A percentile compares a stretch with the other conserved stretches of the same genome.
Evolutionary conservation across 2,888 invertebrate genomes (phyloP).

Genomic region (Synanthedon tipuliformis): DNA sequence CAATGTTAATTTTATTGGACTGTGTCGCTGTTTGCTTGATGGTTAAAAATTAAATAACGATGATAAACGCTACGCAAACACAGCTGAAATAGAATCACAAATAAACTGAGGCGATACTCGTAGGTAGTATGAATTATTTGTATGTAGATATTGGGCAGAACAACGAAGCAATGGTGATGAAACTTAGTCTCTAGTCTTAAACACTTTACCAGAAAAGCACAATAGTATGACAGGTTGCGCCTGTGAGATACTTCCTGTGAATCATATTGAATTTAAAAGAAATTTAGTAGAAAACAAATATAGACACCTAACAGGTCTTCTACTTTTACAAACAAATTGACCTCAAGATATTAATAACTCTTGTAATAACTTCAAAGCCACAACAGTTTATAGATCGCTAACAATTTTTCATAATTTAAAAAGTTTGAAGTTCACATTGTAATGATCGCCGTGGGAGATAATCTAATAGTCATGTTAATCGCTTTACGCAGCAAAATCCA

Average conservation of each 20-base stretch:
- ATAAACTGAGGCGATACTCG: neutral
- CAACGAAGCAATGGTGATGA: too few species aligned
- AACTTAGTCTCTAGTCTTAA: neutral
- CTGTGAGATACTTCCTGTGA: too few species aligned
- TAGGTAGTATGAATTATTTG: too few species aligned
- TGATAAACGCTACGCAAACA: constrained; percentile 1
- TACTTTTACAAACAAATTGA: too few species aligned
- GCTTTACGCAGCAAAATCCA: constrained; percentile 45
- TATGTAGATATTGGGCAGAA: too few species aligned
- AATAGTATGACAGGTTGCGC: too few species aligned
- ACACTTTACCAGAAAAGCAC: neutral
- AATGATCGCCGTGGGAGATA: constrained; percentile 46
- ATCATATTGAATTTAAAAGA: too few species aligned
- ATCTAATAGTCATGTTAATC: constrained; percentile 50
- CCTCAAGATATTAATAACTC: too few species aligned
- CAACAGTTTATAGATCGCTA: too few species aligned
- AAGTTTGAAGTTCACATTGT: constrained; percentile 10
- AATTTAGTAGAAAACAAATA: too few species aligned
- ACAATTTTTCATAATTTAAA: neutral
- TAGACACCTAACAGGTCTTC: too few species aligned
- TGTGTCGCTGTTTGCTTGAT: neutral
- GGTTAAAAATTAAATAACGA: constrained; percentile 3
- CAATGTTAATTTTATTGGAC: constrained; percentile 3
- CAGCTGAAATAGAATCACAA: neutral
- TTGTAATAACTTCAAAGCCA: too few species aligned